Conservation (phyloP, 2,888 invertebrate species). For the Andrena marginata region DNA sequence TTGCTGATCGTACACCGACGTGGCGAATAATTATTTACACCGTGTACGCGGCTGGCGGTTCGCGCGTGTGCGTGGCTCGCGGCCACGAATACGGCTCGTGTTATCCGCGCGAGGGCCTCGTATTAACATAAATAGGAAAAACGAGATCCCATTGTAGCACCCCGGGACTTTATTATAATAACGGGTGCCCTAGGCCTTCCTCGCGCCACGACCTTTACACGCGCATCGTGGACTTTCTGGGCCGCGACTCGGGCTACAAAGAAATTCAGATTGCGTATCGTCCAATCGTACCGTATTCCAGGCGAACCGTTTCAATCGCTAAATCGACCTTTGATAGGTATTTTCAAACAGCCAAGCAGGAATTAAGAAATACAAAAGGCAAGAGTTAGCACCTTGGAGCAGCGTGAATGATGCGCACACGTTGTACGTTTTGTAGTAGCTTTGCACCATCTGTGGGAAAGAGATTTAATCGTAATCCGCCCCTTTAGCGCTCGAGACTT, state of each 20-base stretch:
- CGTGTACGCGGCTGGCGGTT: constrained; percentile 3
- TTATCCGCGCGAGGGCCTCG: constrained; percentile 44
- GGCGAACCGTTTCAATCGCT: no score
- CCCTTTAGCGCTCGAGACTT: constrained; percentile 30
- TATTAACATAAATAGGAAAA: constrained; percentile 68
- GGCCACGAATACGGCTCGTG: constrained; percentile 31
- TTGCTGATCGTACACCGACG: constrained; percentile 26
- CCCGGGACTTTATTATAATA: constrained; percentile 60
- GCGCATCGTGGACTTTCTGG: constrained; percentile 14
- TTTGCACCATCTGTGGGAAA: constrained; percentile 52
- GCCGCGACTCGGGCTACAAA: background rate
- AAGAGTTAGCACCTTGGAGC: constrained; percentile 7
- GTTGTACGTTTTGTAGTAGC: constrained; percentile 30
- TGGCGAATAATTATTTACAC: constrained; percentile 61
- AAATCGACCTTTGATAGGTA: no score
- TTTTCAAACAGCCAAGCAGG: no score
- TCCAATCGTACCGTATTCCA: no score
- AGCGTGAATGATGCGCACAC: background rate
- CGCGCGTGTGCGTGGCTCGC: background rate
- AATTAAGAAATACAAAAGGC: constrained; percentile 4
- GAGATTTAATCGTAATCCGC: constrained; percentile 46
- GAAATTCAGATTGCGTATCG: constrained; percentile 7
- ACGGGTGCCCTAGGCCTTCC: constrained; percentile 51
- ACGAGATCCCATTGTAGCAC: constrained; percentile 43
- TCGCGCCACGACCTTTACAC: constrained; percentile 53